Evolutionary conservation across 2,888 invertebrate species (phyloP), one percentile per base, ranked within the genome.

Genomic region (Caenorhabditis panamensis): DNA sequence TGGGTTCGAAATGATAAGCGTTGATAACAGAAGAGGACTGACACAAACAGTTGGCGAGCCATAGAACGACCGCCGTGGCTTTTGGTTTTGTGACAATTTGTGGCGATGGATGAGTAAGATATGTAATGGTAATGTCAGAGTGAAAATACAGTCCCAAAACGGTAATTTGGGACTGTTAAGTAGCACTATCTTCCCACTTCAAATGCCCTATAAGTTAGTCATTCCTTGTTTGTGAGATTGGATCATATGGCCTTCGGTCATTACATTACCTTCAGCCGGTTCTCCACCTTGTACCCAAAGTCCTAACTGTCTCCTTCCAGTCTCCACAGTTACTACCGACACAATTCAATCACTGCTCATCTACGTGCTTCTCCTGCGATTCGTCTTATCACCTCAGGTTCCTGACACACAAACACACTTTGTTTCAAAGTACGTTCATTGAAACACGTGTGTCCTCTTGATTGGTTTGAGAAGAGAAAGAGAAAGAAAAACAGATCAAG

Each of bases 371-470:
- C 22, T 64, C 1, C 36, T 20, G 16, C 58, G n/a, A 16, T n/a
- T 53, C 37, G 24, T 62, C 61, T 62, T 62, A 62, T 62, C 71
- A 54, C 22, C 51, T 13, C n/a, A 13, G 0, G 24, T 16, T 37
- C n/a, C n/a, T n/a, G n/a, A 11, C 28, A 62, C 58, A 71, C 71
- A 71, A 71, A 73, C 58, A 73, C 64, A 44, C 22, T 56, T 36
- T 11, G 16, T 41, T 41, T 41, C 73, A 73, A 64, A 73, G 73
- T 73, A 58, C 73, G 73, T 64, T 41, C 73, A 73, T 24, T 59
- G 73, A 72, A 72, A 72, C 63, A 72, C 56, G 64, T 72, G 72
- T 72, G 72, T 54, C 56, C 72, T 64, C 72, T 41, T n/a, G n/a
- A n/a, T n/a, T n/a, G n/a, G n/a, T n/a, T n/a, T n/a, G n/a, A 16